Evolutionary conservation across 2,888 invertebrate genomes (phyloP), one percentile per base, ranked within the genome.

Genomic region (Meliscaeva auricollis): DNA sequence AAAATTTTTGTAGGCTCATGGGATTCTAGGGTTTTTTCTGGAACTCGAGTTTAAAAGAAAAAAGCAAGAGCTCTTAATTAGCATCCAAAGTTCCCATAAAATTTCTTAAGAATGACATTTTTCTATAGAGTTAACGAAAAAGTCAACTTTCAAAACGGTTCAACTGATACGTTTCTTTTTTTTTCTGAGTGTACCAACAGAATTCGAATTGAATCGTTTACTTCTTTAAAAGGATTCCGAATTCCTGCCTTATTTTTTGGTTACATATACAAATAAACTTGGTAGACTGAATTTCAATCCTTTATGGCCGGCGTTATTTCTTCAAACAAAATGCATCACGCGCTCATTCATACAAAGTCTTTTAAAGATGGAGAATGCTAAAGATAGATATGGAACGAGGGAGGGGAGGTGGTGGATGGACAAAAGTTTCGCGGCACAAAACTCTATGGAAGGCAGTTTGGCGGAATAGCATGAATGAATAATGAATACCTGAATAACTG

Each of bases 401-500:
- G 17, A 3, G 3, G 35, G 20, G 11, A 11, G 8, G 64, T 38
- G 2, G 3, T 38, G 7, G 32, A 11, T 38, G 17, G 3, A 32
- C 44, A 46, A 20, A 73, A 80, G 72, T 73, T 85, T 48, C 85
- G 73, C 76, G 58, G 48, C 62, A 38, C 73, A 38, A 38, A 38
- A 38, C 9, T 38, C 32, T 44, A 22, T 76, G 68, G 62, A 72
- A 80, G 75, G 48, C 72, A 38, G 69, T 58, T 66, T 44, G 46
- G 54, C 20, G 60, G 54, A 72, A 54, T 62, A 62, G n/a, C 85
- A 81, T 81, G 81, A 85, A 85, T 81, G 81, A 85, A 85, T 81
- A 85, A 81, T 76, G 72, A 85, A 81, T 85, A 81, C 81, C 81
- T 81, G 76, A 73, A 76, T 73, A 81, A 73, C 81, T 85, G 76